phyloP scores from a whole-genome alignment of 2,888 invertebrate genomes.

The Octodonta nipae region DNA sequence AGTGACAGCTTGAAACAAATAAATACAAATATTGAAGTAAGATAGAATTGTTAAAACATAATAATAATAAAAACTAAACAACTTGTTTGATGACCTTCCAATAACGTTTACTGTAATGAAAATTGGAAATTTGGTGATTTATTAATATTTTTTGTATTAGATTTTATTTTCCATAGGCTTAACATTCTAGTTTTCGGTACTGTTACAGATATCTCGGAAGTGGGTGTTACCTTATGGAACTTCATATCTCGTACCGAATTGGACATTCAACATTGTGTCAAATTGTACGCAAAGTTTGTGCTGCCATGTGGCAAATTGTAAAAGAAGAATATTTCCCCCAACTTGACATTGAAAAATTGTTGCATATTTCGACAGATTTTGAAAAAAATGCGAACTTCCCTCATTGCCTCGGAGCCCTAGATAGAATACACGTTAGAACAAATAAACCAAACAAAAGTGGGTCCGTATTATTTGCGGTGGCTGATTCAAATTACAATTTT shows the following conservation, averaged over 20 bases:
- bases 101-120: too few species aligned
- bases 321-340: too few species aligned
- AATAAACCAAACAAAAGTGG: constrained; percentile 18
- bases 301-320: constrained; percentile 17
- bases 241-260: constrained; percentile 20
- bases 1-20: too few species aligned
- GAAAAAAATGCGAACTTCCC: constrained; percentile 22
- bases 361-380: constrained; percentile 20
- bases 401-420: constrained; percentile 23
- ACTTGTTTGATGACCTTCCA: too few species aligned
- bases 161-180: too few species aligned
- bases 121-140: too few species aligned
- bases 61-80: too few species aligned
- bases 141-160: too few species aligned
- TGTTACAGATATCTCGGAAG: constrained; percentile 20
- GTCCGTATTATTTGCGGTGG: constrained; percentile 15
- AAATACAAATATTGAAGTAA: too few species aligned
- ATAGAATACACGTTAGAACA: constrained; percentile 21
- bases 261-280: constrained; percentile 19
- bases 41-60: too few species aligned
- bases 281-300: constrained; percentile 20
- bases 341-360: too few species aligned
- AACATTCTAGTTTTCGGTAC: not conserved
- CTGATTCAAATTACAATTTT: constrained; percentile 16
- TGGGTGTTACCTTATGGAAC: constrained; percentile 18